Percentiles rank a stretch among this genome's conserved stretches.
Conservation (phyloP, 2,888 invertebrate genomes). For the Hypolimnas misippus region DNA sequence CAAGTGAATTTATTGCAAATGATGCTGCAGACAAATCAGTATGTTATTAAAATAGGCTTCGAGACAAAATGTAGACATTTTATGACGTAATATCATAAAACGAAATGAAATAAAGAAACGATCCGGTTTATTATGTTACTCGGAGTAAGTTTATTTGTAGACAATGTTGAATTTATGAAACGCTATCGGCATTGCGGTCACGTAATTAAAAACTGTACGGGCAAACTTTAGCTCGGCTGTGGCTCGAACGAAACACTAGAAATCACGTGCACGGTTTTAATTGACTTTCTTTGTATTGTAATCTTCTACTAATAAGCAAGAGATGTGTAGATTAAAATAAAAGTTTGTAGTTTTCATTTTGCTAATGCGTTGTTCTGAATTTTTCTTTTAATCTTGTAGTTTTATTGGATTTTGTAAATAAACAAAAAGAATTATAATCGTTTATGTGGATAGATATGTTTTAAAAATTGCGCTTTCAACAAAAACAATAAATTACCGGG, state of each 20-base stretch:
- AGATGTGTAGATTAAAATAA: background rate
- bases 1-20: too few relatives aligned
- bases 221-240: conserved; percentile 12
- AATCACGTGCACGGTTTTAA: conserved; percentile 31
- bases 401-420: too few relatives aligned
- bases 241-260: conserved; percentile 19
- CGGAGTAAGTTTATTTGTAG: conserved; percentile 14
- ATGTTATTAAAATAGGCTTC: too few relatives aligned
- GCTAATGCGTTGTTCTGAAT: background rate
- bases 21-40: too few relatives aligned
- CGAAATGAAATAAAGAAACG: conserved; percentile 11
- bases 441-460: too few relatives aligned
- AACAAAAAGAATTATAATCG: too few relatives aligned
- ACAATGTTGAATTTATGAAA: conserved; percentile 19
- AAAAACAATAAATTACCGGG: too few relatives aligned
- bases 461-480: too few relatives aligned
- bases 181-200: conserved; percentile 21
- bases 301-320: conserved; percentile 26
- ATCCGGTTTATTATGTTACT: background rate
- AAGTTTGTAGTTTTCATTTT: background rate
- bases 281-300: conserved; percentile 31
- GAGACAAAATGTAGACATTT: too few relatives aligned
- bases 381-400: background rate
- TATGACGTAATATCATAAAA: background rate
- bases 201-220: conserved; percentile 34